A percentile compares a stretch with the other conserved stretches of the same genome.
These are phyloP conservation scores for Rotaria macrura DNA, from an alignment of 2,888 invertebrate genomes.

Conservation along the genomic window DNA sequence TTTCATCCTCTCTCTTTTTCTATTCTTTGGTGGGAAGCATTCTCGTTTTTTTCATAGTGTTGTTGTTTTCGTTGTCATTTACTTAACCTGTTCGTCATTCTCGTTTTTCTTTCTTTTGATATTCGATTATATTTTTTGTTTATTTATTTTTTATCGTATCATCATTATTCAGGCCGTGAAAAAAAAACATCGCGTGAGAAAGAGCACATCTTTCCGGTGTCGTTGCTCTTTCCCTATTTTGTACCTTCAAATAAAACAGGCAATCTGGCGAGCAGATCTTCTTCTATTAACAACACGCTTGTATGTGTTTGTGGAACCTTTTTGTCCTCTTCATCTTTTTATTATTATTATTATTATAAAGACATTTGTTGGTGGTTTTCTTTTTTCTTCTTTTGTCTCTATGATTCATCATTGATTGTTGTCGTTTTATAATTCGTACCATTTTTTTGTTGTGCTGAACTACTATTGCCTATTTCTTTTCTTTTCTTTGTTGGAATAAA, in stretches of 20 bases:
- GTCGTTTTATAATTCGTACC: background rate
- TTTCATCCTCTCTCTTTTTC: background rate
- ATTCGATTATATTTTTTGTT: constrained; percentile 15
- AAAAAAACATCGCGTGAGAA: background rate
- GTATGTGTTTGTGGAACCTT: background rate
- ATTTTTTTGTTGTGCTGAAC: background rate
- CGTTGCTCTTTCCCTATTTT: background rate
- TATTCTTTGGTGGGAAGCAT: background rate
- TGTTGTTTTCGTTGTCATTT: constrained; percentile 6
- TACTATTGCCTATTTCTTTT: background rate
- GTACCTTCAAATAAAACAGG: constrained; percentile 15
- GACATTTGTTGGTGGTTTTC: background rate
- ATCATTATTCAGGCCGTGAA: background rate
- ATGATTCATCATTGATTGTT: background rate
- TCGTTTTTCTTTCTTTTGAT: background rate
- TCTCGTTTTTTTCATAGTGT: constrained; percentile 3
- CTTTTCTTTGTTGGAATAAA: background rate
- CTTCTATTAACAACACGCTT: background rate
- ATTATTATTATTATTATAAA: background rate
- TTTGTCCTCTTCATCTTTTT: background rate
- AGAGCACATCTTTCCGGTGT: background rate
- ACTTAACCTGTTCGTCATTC: background rate
- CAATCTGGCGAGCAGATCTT: constrained; percentile 11
- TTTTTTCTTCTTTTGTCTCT: background rate
- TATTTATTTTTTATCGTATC: constrained; percentile 8